Percentiles rank a stretch among this genome's conserved stretches.
These are phyloP conservation scores for Halcyon badia DNA, from an alignment of 2,797 vertebrate genomes.

Conservation along the genomic window DNA sequence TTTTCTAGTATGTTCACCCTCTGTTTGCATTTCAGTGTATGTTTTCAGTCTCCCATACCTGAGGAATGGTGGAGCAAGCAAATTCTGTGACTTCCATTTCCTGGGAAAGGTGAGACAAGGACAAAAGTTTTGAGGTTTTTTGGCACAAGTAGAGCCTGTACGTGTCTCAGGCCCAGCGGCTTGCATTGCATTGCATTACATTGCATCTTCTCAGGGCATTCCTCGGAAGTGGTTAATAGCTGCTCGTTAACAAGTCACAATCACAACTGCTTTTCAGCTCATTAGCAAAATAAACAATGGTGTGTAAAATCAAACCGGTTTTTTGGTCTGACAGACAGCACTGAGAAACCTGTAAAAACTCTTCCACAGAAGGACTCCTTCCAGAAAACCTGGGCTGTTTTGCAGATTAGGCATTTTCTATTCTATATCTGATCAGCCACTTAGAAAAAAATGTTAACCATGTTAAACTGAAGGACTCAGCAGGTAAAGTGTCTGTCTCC, in stretches of 20 bases:
- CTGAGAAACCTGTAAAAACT: background rate
- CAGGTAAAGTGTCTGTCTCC: slow-evolving; percentile 43
- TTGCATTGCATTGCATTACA: rapidly evolving
- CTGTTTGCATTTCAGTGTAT: rapidly evolving
- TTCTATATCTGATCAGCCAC: background rate
- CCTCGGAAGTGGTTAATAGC: background rate
- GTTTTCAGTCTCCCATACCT: rapidly evolving
- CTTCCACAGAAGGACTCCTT: background rate
- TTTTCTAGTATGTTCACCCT: background rate
- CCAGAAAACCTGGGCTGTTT: background rate
- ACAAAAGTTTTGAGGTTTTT: background rate
- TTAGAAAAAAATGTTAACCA: background rate
- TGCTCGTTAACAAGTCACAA: background rate
- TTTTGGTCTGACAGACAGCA: background rate
- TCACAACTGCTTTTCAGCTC: background rate
- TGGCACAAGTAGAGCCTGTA: background rate
- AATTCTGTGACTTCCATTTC: background rate
- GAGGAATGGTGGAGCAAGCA: background rate
- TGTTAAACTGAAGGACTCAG: slow-evolving; percentile 17
- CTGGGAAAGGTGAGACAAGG: background rate
- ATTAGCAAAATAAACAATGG: background rate
- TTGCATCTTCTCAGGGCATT: background rate
- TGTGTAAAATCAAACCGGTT: background rate
- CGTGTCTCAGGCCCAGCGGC: background rate
- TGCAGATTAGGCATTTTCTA: background rate